Evolutionary conservation across 2,113 vertebrate genomes (phyloP), one percentile per base, ranked within the genome.

Genomic region (Nothocercus julius): DNA sequence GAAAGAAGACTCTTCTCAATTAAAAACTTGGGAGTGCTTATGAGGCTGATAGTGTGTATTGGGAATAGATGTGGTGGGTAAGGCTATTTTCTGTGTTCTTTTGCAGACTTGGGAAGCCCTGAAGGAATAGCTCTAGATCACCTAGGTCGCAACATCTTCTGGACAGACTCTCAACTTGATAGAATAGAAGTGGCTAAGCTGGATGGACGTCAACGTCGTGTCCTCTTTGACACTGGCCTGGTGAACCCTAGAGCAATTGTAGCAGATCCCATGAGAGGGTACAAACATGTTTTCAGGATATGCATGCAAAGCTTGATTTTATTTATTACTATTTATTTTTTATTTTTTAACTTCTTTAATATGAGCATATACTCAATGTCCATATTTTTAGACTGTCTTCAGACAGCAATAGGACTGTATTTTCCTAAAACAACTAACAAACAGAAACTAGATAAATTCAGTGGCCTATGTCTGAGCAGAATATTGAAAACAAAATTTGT

Each of bases 71-170:
- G 28, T 25, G 62, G 89, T 40, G 18, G n/a, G 51, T 62, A 42
- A 15, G 15, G 30, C 42, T 42, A n/a, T 21, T 81, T 85, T 68
- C 16, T 91, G 25, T 95, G 11, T 79, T 96, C 32, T 79, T 15
- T 82, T 79, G 72, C 90, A 99, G 99, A 98, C 79, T 91, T 99
- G 67, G 97, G 97, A 40, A 99, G 99, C 83, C 99, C 99, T 15
- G 99, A 99, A 96, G 99, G 99, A 9, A 98, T 99, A 72, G 97
- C 99, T n/a, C 90, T 99, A 6, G 99, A 99, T 96, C 98, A 99
- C 80, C 93, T 99, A 9, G 98, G 99, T 53, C 98, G 98, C 67
- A 99, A 98, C 19, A 95, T 99, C 94, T 99, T 99, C 98, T 99
- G 99, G 99, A 99, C 99, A 4, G 99, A 99, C 90, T 99, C 99